These are phyloP conservation scores for Aramus guarauna DNA, from an alignment of 2,113 vertebrate genomes.

Conservation along the genomic window DNA sequence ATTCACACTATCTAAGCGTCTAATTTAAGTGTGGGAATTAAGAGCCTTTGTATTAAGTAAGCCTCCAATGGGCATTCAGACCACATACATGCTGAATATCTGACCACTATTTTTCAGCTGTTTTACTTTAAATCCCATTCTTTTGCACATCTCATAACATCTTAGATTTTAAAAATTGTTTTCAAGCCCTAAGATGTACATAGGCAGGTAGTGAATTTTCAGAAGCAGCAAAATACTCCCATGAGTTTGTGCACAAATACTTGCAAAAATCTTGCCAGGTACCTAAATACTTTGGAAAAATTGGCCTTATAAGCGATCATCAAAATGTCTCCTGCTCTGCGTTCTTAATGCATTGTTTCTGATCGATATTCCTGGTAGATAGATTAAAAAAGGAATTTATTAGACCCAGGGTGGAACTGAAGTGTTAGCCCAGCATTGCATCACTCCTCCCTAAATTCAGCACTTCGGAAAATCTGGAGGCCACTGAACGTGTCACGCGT, in stretches of 20 bases:
- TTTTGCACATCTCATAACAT: not conserved
- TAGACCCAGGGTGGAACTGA: not conserved
- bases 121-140: not conserved
- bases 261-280: not conserved
- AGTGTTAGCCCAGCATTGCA: not conserved
- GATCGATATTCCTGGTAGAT: fast-evolving
- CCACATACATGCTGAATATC: not conserved
- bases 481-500: fast-evolving
- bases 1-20: not conserved
- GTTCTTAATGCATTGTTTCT: not conserved
- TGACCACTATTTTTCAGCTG: not conserved
- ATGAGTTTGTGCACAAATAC: not conserved
- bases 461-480: not conserved
- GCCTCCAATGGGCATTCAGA: not conserved
- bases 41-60: not conserved
- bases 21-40: not conserved
- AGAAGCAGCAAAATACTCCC: not conserved
- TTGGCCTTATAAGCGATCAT: fast-evolving
- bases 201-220: not conserved
- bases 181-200: not conserved
- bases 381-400: not conserved
- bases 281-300: not conserved
- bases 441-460: not conserved
- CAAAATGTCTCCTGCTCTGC: not conserved
- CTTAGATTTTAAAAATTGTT: not conserved